Percentiles rank a stretch among this genome's conserved stretches.
Evolutionary conservation across 1,140 invertebrate genomes (phyloP).

Genomic region (Drosophila triauraria): DNA sequence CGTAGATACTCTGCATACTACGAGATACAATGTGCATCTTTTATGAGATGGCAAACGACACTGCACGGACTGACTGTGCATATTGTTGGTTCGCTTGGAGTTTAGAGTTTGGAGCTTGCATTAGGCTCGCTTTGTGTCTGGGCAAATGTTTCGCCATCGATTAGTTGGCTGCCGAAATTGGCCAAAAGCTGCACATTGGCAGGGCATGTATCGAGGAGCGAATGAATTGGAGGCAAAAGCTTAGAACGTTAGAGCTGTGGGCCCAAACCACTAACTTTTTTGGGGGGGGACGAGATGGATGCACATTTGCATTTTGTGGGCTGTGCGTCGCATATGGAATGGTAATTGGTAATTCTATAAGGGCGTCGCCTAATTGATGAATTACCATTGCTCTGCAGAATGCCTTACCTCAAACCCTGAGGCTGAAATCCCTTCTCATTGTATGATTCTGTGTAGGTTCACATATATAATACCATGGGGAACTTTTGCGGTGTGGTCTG

Average conservation of each 20-base stretch:
- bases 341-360: conserved; percentile 66
- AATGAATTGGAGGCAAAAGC: conserved; percentile 46
- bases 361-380: conserved; percentile 75
- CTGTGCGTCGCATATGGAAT: conserved; percentile 22
- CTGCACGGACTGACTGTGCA: conserved; percentile 22
- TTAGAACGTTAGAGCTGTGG: conserved; percentile 22
- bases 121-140: conserved; percentile 74
- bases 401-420: conserved; percentile 21
- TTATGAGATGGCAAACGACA: conserved; percentile 64
- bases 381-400: conserved; percentile 64
- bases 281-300: conserved; percentile 6
- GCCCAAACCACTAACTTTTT: conserved; percentile 33
- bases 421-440: conserved; percentile 28
- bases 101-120: conserved; percentile 33
- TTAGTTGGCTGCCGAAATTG: conserved; percentile 76
- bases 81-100: conserved; percentile 22
- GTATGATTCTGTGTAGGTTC: neutral
- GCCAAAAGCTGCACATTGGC: conserved; percentile 69
- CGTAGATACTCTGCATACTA: conserved; percentile 43
- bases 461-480: neutral
- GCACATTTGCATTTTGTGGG: conserved; percentile 63
- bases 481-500: conserved; percentile 56
- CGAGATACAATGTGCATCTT: conserved; percentile 74
- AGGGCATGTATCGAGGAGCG: conserved; percentile 9
- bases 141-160: conserved; percentile 78